phyloP scores from a whole-genome alignment of 1,140 invertebrate species.

The Holotrichia oblita region DNA sequence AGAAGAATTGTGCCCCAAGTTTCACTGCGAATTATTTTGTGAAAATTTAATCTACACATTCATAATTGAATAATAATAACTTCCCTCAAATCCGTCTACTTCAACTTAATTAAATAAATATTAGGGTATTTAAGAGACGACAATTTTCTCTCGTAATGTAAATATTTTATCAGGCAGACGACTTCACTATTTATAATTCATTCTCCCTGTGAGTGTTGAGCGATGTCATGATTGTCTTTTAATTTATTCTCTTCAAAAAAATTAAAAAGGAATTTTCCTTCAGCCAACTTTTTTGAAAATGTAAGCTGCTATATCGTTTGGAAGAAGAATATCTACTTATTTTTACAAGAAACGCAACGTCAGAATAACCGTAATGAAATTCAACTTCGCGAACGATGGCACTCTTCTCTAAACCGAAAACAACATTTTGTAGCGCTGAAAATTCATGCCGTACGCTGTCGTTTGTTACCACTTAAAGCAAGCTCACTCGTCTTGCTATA shows the following conservation, averaged over 20 bases:
- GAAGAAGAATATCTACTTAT: too few species aligned
- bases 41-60: too few species aligned
- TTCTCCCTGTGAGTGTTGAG: not conserved
- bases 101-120: not conserved
- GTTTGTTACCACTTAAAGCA: not conserved
- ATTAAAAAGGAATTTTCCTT: slow-evolving; percentile 6
- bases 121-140: not conserved
- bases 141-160: not conserved
- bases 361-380: slow-evolving; percentile 20
- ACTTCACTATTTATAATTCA: not conserved
- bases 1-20: too few species aligned
- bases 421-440: not conserved
- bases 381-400: not conserved
- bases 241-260: slow-evolving; percentile 1
- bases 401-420: not conserved
- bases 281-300: too few species aligned
- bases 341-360: not conserved
- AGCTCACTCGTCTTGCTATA: not conserved
- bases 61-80: not conserved
- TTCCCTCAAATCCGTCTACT: not conserved
- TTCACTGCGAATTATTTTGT: too few species aligned
- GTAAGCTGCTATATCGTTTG: not conserved
- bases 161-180: not conserved
- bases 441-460: not conserved
- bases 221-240: not conserved